Evolutionary conservation across 2,797 vertebrate genomes (phyloP).

Genomic region (Gouania willdenowi): DNA sequence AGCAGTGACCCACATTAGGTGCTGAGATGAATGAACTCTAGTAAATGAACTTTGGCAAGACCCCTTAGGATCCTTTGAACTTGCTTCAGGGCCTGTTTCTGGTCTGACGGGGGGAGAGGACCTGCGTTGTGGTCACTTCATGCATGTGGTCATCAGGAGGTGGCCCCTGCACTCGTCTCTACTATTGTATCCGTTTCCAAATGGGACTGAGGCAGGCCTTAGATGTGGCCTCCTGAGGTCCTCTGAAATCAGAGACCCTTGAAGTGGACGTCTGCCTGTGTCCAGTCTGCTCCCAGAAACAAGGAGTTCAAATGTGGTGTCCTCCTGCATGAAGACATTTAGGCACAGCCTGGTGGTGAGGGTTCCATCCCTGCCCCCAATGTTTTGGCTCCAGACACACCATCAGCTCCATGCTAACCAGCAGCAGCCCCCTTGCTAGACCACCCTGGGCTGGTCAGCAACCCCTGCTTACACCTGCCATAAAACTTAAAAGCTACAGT

Average conservation of each 20-base stretch:
- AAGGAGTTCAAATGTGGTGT: slow-evolving; percentile 75
- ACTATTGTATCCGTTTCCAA: slow-evolving; percentile 84
- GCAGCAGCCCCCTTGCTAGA: slow-evolving; percentile 67
- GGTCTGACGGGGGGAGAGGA: slow-evolving; percentile 57
- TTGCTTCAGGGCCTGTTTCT: slow-evolving; percentile 69
- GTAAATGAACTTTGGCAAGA: slow-evolving; percentile 67
- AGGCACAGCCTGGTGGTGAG: slow-evolving; percentile 70
- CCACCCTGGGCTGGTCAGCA: slow-evolving; percentile 88
- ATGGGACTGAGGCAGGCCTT: slow-evolving; percentile 70
- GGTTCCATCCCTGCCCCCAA: slow-evolving; percentile 51
- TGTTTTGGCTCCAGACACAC: slow-evolving; percentile 22
- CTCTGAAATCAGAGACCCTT: slow-evolving; percentile 98
- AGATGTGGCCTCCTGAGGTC: slow-evolving; percentile 91
- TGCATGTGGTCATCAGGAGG: slow-evolving; percentile 71
- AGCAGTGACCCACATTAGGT: slow-evolving; percentile 57
- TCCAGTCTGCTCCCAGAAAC: slow-evolving; percentile 77
- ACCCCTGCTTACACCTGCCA: slow-evolving; percentile 93
- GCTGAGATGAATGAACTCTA: slow-evolving; percentile 65
- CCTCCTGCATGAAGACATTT: slow-evolving; percentile 79
- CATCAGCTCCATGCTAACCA: slow-evolving; percentile 45
- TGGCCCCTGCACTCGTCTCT: slow-evolving; percentile 54
- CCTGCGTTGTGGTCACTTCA: slow-evolving; percentile 54
- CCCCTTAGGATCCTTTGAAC: slow-evolving; percentile 69
- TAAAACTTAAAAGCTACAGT: slow-evolving; percentile 94
- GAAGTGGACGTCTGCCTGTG: slow-evolving; percentile 92